Evolutionary conservation across 1,140 invertebrate species (phyloP).

Genomic region (Ostrea denselamellosa): DNA sequence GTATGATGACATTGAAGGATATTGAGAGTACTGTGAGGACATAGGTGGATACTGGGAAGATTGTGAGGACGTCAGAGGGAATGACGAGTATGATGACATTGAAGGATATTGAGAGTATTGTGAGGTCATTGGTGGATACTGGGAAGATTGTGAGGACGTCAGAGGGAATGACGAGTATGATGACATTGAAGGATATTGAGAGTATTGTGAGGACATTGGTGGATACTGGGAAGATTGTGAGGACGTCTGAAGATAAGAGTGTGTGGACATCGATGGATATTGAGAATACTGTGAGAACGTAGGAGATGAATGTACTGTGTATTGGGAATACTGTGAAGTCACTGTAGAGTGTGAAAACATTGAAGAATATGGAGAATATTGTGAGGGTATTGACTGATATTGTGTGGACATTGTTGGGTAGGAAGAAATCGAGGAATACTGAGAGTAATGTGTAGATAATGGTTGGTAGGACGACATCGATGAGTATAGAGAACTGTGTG

Average conservation of each 20-base stretch:
- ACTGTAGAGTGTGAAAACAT: background rate
- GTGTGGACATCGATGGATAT: background rate
- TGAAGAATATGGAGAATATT: background rate
- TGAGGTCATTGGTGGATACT: background rate
- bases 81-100: background rate
- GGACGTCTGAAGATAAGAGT: background rate
- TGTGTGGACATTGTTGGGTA: background rate
- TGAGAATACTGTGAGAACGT: background rate
- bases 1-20: background rate
- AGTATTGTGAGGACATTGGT: background rate
- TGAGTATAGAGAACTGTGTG: background rate
- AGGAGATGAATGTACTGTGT: background rate
- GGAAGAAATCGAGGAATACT: background rate
- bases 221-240: background rate
- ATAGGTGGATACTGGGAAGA: background rate
- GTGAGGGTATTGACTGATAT: background rate
- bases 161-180: background rate
- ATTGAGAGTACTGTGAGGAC: background rate
- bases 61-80: background rate
- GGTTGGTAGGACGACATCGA: background rate
- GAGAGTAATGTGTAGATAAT: background rate
- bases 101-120: background rate
- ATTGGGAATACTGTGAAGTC: background rate
- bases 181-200: background rate
- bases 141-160: background rate